A percentile compares a stretch with the other conserved stretches of the same genome.
phyloP scores from a whole-genome alignment of 2,888 invertebrate genomes.

The Selenia dentaria region DNA sequence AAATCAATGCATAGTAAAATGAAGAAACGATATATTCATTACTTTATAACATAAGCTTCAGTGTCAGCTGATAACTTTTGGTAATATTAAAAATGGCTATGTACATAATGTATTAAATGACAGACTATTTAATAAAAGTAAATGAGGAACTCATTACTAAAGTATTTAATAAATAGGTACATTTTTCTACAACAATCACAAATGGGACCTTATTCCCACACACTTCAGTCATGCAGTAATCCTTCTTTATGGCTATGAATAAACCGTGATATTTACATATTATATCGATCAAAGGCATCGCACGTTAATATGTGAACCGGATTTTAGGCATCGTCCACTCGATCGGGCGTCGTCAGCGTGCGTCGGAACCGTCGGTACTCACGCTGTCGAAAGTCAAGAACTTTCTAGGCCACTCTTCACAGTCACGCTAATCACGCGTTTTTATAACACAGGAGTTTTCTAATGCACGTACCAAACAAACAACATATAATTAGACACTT shows the following conservation, averaged over 20 bases:
- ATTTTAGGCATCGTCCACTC: constrained; percentile 50
- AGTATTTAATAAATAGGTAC: too few species aligned
- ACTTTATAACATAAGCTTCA: too few species aligned
- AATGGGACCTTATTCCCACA: constrained; percentile 6
- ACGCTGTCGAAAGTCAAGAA: constrained; percentile 68
- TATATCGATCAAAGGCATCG: constrained; percentile 33
- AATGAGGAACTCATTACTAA: too few species aligned
- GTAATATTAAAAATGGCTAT: too few species aligned
- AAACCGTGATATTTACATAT: constrained; percentile 20
- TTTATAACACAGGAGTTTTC: constrained; percentile 67
- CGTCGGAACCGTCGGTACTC: constrained; percentile 5
- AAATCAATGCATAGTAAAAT: too few species aligned
- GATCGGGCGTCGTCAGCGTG: constrained; percentile 3
- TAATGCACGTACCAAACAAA: constrained; percentile 45
- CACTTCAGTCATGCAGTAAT: background rate
- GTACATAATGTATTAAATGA: too few species aligned
- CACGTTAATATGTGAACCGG: constrained; percentile 62
- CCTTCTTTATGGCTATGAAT: constrained; percentile 15
- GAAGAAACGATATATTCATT: too few species aligned
- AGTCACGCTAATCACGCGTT: constrained; percentile 73
- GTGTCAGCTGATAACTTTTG: too few species aligned
- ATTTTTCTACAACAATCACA: too few species aligned
- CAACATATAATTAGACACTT: constrained; percentile 25
- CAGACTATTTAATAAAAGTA: too few species aligned
- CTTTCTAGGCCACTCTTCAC: constrained; percentile 75